Percentiles rank a stretch among this genome's conserved stretches.
phyloP scores from a whole-genome alignment of 1,140 invertebrate species.

The Aphaenogaster ashmeadi region DNA sequence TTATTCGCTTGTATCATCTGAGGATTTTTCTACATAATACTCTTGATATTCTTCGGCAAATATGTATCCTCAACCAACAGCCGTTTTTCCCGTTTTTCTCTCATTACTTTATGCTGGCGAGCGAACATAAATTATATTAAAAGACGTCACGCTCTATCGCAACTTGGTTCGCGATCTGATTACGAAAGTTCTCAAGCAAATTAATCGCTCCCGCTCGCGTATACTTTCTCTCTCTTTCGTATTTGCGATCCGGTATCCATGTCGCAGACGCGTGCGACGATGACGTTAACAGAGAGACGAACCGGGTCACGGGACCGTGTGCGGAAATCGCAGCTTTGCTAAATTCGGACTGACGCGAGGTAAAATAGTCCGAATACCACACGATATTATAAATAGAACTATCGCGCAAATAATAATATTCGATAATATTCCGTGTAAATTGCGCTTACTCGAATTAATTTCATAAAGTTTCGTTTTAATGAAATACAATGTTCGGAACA shows the following conservation, averaged over 20 bases:
- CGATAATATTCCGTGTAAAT: constrained; percentile 7
- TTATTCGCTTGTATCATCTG: not conserved
- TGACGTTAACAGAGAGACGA: constrained; percentile 27
- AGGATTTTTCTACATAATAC: not conserved
- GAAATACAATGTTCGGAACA: constrained; percentile 15
- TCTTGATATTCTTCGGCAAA: not conserved
- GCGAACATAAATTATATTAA: constrained; percentile 77
- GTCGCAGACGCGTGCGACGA: not conserved
- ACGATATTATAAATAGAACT: constrained; percentile 25
- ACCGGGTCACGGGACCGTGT: constrained; percentile 31
- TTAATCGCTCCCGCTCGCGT: constrained; percentile 71
- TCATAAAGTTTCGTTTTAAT: not conserved
- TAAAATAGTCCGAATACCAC: constrained; percentile 7
- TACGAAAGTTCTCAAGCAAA: constrained; percentile 80
- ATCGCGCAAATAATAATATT: not conserved
- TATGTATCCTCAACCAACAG: not conserved
- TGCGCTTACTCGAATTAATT: not conserved
- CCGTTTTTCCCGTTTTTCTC: not conserved
- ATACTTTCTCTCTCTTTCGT: constrained; percentile 8
- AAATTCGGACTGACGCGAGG: constrained; percentile 22
- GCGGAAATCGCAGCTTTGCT: constrained; percentile 26
- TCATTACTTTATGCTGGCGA: not conserved
- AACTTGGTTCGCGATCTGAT: constrained; percentile 74
- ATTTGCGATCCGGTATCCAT: constrained; percentile 23
- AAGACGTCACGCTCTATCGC: constrained; percentile 74